A percentile compares a stretch with the other conserved stretches of the same genome.
Evolutionary conservation across 2,888 invertebrate species (phyloP).

Genomic region (Vannuccia rotundouncinata): DNA sequence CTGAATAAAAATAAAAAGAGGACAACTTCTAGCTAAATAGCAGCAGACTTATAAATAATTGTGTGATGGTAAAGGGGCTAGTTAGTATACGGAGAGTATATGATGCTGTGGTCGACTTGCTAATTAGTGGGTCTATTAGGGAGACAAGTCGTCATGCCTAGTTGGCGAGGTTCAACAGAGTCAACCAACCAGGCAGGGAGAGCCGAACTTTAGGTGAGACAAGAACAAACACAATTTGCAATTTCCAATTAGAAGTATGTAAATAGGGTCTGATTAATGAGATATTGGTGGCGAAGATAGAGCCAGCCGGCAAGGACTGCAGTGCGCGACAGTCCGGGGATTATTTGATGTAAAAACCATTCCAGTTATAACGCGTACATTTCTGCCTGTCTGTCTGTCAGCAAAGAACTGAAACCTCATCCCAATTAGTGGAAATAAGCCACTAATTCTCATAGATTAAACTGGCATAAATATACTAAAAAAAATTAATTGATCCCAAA

Average conservation of each 20-base stretch:
- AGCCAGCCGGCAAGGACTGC: neutral
- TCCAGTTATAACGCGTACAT: neutral
- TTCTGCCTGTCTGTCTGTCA: no score
- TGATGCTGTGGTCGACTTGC: neutral
- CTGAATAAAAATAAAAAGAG: no score
- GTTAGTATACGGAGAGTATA: no score
- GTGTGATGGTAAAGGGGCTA: no score
- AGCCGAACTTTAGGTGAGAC: constrained; percentile 3
- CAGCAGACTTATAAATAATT: no score
- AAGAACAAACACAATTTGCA: constrained; percentile 19
- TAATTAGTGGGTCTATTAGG: neutral
- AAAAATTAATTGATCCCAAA: no score
- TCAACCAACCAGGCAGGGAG: neutral
- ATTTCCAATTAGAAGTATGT: constrained; percentile 25
- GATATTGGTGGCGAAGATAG: neutral
- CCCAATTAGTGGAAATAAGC: neutral
- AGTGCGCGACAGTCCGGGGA: neutral
- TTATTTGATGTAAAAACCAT: neutral
- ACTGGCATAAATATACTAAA: neutral
- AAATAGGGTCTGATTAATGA: constrained; percentile 21
- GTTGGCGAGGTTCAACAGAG: constrained; percentile 11
- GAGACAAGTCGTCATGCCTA: constrained; percentile 2
- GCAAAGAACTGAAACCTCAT: neutral
- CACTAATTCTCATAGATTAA: neutral
- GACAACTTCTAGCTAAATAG: no score